A percentile compares a stretch with the other conserved stretches of the same genome.
Evolutionary conservation across 92 coral and sea anemone species (phyloP).

Genomic region (Parazoanthus swiftii): DNA sequence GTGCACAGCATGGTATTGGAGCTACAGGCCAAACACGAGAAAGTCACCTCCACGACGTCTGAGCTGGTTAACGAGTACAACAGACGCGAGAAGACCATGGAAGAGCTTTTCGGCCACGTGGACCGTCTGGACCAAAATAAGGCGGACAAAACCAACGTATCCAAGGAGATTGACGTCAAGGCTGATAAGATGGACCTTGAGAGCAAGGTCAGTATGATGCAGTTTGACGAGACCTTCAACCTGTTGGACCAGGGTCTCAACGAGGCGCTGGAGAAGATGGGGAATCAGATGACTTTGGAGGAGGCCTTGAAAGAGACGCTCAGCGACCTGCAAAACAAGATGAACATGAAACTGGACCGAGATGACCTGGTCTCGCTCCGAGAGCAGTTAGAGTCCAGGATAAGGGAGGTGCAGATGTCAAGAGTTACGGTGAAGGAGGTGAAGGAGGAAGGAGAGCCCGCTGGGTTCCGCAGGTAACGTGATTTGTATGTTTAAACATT

Average conservation of each 20-base stretch:
- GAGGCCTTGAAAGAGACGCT: slow-evolving; percentile 87
- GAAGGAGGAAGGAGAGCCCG: slow-evolving; percentile 89
- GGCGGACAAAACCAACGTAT: slow-evolving; percentile 89
- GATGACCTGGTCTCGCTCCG: slow-evolving; percentile 74
- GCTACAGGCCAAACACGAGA: slow-evolving; percentile 86
- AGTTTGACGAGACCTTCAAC: slow-evolving; percentile 89
- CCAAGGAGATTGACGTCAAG: slow-evolving; percentile 79
- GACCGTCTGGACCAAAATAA: slow-evolving; percentile 84
- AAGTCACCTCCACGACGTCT: slow-evolving; percentile 71
- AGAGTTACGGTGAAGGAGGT: slow-evolving; percentile 75
- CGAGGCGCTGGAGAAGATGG: slow-evolving; percentile 98
- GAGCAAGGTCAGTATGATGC: slow-evolving; percentile 82
- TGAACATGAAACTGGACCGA: slow-evolving; percentile 80
- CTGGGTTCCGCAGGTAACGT: slow-evolving; percentile 90
- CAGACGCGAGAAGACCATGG: slow-evolving; percentile 86
- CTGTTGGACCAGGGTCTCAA: slow-evolving; percentile 91
- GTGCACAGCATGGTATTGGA: slow-evolving; percentile 95
- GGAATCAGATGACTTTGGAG: slow-evolving; percentile 83
- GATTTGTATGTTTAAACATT: background rate
- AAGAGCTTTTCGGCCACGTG: slow-evolving; percentile 59
- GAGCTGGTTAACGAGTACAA: slow-evolving; percentile 94
- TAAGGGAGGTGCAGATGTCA: slow-evolving; percentile 79
- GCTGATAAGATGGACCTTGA: slow-evolving; percentile 93
- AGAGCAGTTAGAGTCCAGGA: slow-evolving; percentile 82
- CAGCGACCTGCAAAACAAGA: slow-evolving; percentile 76